Evolutionary conservation across 2,113 vertebrate species (phyloP), one percentile per base, ranked within the genome.

Genomic region (Nothobranchius furzeri): DNA sequence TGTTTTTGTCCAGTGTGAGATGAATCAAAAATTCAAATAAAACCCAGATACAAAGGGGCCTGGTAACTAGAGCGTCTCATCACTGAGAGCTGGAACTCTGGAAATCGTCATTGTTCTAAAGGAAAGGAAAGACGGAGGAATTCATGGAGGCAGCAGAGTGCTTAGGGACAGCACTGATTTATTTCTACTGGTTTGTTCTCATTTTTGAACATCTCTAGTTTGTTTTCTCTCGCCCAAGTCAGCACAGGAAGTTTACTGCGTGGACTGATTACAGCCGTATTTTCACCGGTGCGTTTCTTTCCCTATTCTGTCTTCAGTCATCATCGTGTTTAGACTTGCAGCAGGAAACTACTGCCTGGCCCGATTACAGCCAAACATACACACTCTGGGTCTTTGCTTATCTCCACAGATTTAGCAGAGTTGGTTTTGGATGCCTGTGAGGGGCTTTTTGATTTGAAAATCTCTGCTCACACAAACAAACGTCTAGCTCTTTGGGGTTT

Each of bases 181-280:
- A 84, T 76, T 60, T 37, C 59, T 54, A 42, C 24, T 43, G 68
- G 13, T 75, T 82, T 24, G 42, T 25, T 55, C 66, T 66, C 6
- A 13, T 40, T 82, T 74, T 78, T 60, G 57, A 71, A 78, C 60
- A 69, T 71, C 55, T 24, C 40, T 13, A 12, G 82, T 82, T 89
- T 83, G 72, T 90, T 91, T 92, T 87, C 78, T 78, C 69, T 81
- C 24, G 84, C 35, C 79, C 71, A 49, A 60, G 78, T 74, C 68
- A 63, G 63, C 60, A 80, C 87, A 92, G 91, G 91, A 93, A 92
- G 89, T 92, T 90, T 92, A 91, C 88, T 86, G 85, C 88, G 79
- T 81, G 72, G 78, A 80, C 85, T 93, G 89, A 91, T 93, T 93
- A 76, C 86, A 82, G 79, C 12, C 36, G 13, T 87, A 88, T 92